These are phyloP conservation scores for Drosophila mojavensis DNA, from an alignment of 1,140 invertebrate genomes.

Conservation along the genomic window DNA sequence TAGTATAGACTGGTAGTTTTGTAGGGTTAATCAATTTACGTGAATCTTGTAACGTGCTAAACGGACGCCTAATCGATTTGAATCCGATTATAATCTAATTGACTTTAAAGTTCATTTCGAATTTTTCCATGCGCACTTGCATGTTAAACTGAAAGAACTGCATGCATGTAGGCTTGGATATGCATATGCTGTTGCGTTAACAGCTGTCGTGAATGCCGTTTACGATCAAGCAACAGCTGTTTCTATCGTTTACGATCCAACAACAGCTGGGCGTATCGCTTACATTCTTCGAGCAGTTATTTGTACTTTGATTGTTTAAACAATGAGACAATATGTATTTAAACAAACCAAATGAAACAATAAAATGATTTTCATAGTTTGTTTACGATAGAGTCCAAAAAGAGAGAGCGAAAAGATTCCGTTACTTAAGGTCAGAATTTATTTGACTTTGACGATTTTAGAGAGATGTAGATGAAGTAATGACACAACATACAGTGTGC, in stretches of 20 bases:
- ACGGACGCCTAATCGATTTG: not conserved
- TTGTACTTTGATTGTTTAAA: not conserved
- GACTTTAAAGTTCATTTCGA: constrained; percentile 19
- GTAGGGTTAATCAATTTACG: constrained; percentile 6
- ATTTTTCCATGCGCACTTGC: constrained; percentile 36
- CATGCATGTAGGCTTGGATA: not conserved
- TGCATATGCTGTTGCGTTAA: constrained; percentile 1
- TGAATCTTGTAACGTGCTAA: constrained; percentile 1
- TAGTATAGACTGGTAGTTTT: not conserved
- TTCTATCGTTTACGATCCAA: constrained; percentile 1
- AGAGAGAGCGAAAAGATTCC: too few species aligned
- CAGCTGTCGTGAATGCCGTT: constrained; percentile 15
- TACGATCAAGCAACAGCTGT: constrained; percentile 13
- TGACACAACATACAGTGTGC: too few species aligned
- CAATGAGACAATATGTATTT: too few species aligned
- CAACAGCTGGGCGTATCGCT: constrained; percentile 9
- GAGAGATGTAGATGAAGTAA: too few species aligned
- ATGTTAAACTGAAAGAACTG: not conserved
- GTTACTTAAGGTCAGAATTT: too few species aligned
- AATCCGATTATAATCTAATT: constrained; percentile 27
- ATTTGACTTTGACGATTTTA: too few species aligned
- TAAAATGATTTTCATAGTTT: too few species aligned
- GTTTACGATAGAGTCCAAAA: too few species aligned
- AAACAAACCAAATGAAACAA: too few species aligned
- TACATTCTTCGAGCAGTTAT: constrained; percentile 3